A percentile compares a stretch with the other conserved stretches of the same genome.
These are phyloP conservation scores for Calephelis virginiensis DNA, from an alignment of 1,140 invertebrate species.

Conservation along the genomic window DNA sequence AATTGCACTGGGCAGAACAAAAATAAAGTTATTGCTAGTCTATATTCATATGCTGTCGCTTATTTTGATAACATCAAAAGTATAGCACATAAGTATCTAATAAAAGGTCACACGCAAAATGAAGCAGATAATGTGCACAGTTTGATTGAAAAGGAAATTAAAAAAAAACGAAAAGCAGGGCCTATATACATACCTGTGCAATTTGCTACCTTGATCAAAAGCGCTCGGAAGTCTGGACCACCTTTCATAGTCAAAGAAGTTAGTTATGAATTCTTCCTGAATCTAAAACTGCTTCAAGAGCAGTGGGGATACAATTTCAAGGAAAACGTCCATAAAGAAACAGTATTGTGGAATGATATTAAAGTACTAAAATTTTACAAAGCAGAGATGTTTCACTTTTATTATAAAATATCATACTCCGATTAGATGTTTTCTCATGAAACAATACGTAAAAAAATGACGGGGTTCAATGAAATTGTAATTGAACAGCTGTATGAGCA, in stretches of 20 bases:
- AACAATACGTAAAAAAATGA: conserved; percentile 10
- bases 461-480: conserved; percentile 6
- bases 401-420: conserved; percentile 22
- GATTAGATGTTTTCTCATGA: no score
- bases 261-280: conserved; percentile 16
- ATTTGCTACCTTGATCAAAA: no score
- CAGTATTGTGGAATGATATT: conserved; percentile 31
- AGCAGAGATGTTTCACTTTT: conserved; percentile 16
- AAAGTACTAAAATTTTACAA: conserved; percentile 30
- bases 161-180: conserved; percentile 11
- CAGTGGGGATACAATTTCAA: conserved; percentile 38
- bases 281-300: conserved; percentile 19
- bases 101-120: conserved; percentile 49
- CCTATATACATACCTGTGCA: neutral
- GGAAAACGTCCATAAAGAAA: conserved; percentile 26
- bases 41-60: conserved; percentile 42
- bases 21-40: conserved; percentile 48
- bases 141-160: no score
- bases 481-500: neutral
- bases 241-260: conserved; percentile 2
- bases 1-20: conserved; percentile 63
- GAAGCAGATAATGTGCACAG: conserved; percentile 12
- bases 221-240: no score
- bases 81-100: conserved; percentile 53
- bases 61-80: conserved; percentile 41